Percentiles rank a stretch among this genome's conserved stretches.
These are phyloP conservation scores for Enteromius fasciolatus DNA, from an alignment of 2,797 vertebrate species.

Conservation along the genomic window DNA sequence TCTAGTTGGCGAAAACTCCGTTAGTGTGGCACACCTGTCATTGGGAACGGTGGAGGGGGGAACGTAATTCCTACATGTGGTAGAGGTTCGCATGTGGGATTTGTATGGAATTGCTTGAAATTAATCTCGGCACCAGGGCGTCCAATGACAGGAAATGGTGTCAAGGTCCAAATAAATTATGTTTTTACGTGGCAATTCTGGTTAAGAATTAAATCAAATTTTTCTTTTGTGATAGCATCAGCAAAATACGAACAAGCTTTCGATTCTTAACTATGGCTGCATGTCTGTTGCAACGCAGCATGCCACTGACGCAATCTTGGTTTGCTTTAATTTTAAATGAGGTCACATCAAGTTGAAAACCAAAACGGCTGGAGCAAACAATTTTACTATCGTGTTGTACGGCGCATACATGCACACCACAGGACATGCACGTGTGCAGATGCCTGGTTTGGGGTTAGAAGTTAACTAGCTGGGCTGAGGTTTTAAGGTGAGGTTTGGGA, in stretches of 20 bases:
- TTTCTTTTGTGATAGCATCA: neutral
- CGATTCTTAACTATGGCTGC: neutral
- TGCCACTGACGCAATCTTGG: neutral
- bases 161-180: too few species aligned
- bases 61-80: neutral
- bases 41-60: neutral
- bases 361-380: neutral
- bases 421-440: neutral
- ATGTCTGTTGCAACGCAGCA: neutral
- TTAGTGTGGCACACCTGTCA: neutral
- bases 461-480: slow-evolving; percentile 48
- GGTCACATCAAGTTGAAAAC: slow-evolving; percentile 14
- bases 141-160: too few species aligned
- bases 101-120: neutral
- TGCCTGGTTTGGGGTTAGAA: slow-evolving; percentile 42
- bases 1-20: neutral
- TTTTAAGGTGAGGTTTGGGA: slow-evolving; percentile 49
- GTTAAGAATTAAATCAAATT: too few species aligned
- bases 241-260: neutral
- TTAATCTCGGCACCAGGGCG: too few species aligned
- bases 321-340: slow-evolving; percentile 18
- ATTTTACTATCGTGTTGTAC: neutral
- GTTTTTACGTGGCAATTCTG: too few species aligned
- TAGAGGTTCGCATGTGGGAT: neutral
- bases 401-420: slow-evolving; percentile 23